phyloP scores from a whole-genome alignment of 2,888 invertebrate genomes.

The Metacarcinus magister region DNA sequence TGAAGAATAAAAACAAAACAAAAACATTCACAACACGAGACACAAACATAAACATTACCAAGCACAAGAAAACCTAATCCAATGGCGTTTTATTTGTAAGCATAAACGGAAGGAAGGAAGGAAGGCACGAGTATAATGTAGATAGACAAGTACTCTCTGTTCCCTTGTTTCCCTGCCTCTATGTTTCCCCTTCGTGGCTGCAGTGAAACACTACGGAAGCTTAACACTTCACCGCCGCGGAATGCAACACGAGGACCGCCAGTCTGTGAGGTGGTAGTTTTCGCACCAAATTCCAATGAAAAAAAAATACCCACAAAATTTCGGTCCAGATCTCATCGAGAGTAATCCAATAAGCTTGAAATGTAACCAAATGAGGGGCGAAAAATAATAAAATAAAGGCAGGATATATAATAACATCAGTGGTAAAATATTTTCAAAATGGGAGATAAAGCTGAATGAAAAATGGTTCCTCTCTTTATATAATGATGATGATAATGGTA shows the following conservation, averaged over 20 bases:
- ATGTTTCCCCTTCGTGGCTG: neutral
- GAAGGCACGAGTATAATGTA: too few relatives aligned
- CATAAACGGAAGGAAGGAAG: neutral
- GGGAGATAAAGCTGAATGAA: neutral
- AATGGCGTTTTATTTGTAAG: neutral
- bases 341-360: slow-evolving; percentile 65
- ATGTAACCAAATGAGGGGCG: slow-evolving; percentile 68
- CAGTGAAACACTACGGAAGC: neutral
- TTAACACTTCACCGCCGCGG: neutral
- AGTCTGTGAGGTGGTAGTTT: neutral
- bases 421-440: slow-evolving; percentile 22
- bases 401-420: slow-evolving; percentile 56
- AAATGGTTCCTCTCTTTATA: neutral
- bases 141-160: too few relatives aligned
- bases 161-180: neutral
- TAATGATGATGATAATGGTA: neutral
- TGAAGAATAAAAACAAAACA: too few relatives aligned
- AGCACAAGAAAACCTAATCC: too few relatives aligned
- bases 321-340: slow-evolving; percentile 53
- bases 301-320: slow-evolving; percentile 53
- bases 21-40: too few relatives aligned
- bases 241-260: neutral
- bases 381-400: slow-evolving; percentile 64
- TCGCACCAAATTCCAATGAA: neutral
- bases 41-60: too few relatives aligned